Evolutionary conservation across 2,113 vertebrate species (phyloP).

Genomic region (Crotalus tigris): DNA sequence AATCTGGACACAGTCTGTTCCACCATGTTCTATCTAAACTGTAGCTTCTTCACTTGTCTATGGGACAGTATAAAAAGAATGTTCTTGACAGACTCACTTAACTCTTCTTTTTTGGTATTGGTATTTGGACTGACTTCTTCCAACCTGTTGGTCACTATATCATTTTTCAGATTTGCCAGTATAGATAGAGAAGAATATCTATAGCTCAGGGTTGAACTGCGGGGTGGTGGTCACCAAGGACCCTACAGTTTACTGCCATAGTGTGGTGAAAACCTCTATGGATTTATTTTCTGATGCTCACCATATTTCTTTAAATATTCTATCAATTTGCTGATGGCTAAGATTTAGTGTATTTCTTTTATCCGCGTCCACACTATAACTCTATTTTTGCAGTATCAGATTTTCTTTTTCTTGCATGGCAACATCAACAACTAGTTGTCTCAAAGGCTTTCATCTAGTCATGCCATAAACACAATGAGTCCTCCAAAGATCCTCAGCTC

Average conservation of each 20-base stretch:
- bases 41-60: not conserved
- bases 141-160: not conserved
- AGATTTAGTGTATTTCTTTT: not conserved
- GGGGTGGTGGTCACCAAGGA: not conserved
- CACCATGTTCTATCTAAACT: not conserved
- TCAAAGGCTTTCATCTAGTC: not conserved
- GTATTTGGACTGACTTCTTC: not conserved
- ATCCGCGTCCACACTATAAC: not conserved
- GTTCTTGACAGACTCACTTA: not conserved
- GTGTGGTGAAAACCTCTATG: not conserved
- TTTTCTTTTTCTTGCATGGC: not conserved
- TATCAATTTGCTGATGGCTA: not conserved
- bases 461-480: not conserved
- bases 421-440: not conserved
- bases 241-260: not conserved
- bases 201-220: not conserved
- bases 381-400: not conserved
- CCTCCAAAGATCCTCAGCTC: not conserved
- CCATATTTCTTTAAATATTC: not conserved
- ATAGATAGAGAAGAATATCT: not conserved
- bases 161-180: not conserved
- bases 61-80: not conserved
- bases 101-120: not conserved
- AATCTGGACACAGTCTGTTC: not conserved
- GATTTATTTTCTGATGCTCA: not conserved